A percentile compares a stretch with the other conserved stretches of the same genome.
These are phyloP conservation scores for Drosophila fulvimacula DNA, from an alignment of 2,888 invertebrate genomes.

Conservation along the genomic window DNA sequence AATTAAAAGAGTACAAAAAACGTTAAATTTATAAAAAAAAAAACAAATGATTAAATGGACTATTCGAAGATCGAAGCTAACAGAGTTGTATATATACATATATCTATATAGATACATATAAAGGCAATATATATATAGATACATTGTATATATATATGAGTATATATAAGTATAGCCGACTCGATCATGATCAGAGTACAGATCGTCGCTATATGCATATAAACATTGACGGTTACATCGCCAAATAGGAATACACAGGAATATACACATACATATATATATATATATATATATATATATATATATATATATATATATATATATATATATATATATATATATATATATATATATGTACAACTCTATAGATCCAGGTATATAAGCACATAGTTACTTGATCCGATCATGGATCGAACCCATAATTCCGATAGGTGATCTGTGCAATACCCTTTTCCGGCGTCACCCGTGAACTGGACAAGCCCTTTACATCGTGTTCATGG, in stretches of 20 bases:
- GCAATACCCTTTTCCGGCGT: not conserved
- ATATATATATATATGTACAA: not conserved
- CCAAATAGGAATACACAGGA: too few species aligned
- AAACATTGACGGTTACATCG: too few species aligned
- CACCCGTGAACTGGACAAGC: too few species aligned
- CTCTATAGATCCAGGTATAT: not conserved
- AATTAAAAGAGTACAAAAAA: not conserved
- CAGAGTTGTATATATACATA: not conserved
- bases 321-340: not conserved
- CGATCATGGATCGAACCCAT: not conserved
- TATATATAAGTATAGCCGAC: not conserved
- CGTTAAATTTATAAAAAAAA: not conserved
- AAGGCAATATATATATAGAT: not conserved
- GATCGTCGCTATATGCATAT: not conserved
- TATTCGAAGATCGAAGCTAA: not conserved
- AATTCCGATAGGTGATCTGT: not conserved
- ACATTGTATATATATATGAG: not conserved
- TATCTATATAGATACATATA: not conserved
- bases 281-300: too few species aligned
- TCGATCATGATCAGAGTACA: not conserved
- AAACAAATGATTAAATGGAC: too few species aligned
- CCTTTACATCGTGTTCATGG: too few species aligned
- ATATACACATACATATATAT: too few species aligned
- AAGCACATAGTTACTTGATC: not conserved
- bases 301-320: too few species aligned